Base-by-base conservation (phyloP, 2,113 vertebrate species). In the Pitta sordida region DNA sequence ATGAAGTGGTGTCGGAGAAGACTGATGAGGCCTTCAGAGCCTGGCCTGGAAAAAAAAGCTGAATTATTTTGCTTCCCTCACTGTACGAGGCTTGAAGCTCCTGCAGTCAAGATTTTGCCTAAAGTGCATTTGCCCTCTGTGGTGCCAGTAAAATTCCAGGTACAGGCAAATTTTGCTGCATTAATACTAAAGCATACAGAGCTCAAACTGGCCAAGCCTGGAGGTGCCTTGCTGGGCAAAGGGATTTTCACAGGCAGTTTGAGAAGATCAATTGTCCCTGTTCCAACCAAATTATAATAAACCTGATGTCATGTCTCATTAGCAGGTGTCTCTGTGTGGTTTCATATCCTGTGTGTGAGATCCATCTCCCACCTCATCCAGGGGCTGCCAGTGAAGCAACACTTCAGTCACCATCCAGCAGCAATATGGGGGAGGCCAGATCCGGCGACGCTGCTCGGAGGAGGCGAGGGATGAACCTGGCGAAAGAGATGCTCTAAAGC, bases 361-460 rank as follows among this genome's bases (percentile, higher is more conserved):
- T 73, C 83, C 55, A 59, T 85, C 75, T 82, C n/a, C 51, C 48
- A 52, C 74, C 60, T 86, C 8, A 2, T 39, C 49, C 41, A 63
- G 69, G 55, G 29, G 48, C 56, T 86, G 52, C 56, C 32, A 14
- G 48, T 13, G 26, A 71, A 82, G 52, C 18, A 41, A 11, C 49
- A 49, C 13, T 53, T 56, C 36, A 6, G 13, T 14, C 55, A 37
- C n/a, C 48, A 43, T 23, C 49, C 13, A 9, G 73, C 6, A 7
- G 65, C 4, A 4, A 30, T 11, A 2, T 0, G 18, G 18, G 5
- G 23, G 1, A 9, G 11, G 3, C 29, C 11, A 11, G 44, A 44
- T 11, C 23, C 0, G 0, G n/a, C 10, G 4, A 7, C 0, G 0
- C 68, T 78, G 44, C 26, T 30, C 2, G 1, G 55, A 58, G 76